phyloP scores from a whole-genome alignment of 2,888 invertebrate species.

The Diogma glabrata region DNA sequence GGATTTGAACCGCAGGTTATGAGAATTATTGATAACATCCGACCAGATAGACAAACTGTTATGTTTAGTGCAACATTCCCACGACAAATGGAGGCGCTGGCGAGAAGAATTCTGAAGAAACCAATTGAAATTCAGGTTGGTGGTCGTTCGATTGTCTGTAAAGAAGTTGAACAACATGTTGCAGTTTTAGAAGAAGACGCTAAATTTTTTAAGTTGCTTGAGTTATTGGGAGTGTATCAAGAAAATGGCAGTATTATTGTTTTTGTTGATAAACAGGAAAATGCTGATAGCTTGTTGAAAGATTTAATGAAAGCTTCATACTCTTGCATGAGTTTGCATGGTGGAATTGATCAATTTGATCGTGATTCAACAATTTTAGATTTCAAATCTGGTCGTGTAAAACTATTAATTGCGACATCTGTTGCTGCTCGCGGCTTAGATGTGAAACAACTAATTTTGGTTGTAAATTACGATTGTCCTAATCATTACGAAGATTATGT shows the following conservation, averaged over 20 bases:
- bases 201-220: constrained; percentile 93
- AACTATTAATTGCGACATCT: constrained; percentile 90
- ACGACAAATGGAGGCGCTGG: constrained; percentile 96
- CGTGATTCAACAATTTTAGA: constrained; percentile 95
- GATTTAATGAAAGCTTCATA: constrained; percentile 95
- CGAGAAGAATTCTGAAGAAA: constrained; percentile 80
- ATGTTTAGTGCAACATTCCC: constrained; percentile 99
- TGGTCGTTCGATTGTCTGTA: constrained; percentile 92
- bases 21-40: constrained; percentile 93
- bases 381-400: constrained; percentile 91
- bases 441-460: constrained; percentile 92
- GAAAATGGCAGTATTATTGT: constrained; percentile 87
- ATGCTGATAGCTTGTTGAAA: constrained; percentile 84
- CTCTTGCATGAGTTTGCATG: constrained; percentile 93
- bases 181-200: constrained; percentile 91
- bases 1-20: constrained; percentile 86
- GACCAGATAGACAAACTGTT: constrained; percentile 95
- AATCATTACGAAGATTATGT: constrained; percentile 99
- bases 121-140: constrained; percentile 97
- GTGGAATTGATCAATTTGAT: constrained; percentile 99
- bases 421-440: constrained; percentile 98
- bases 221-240: constrained; percentile 90
- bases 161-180: constrained; percentile 93
- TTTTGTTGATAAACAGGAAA: constrained; percentile 97
- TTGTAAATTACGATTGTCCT: constrained; percentile 98